These are phyloP conservation scores for Apaloderma vittatum DNA, from an alignment of 2,113 vertebrate species.

Conservation along the genomic window DNA sequence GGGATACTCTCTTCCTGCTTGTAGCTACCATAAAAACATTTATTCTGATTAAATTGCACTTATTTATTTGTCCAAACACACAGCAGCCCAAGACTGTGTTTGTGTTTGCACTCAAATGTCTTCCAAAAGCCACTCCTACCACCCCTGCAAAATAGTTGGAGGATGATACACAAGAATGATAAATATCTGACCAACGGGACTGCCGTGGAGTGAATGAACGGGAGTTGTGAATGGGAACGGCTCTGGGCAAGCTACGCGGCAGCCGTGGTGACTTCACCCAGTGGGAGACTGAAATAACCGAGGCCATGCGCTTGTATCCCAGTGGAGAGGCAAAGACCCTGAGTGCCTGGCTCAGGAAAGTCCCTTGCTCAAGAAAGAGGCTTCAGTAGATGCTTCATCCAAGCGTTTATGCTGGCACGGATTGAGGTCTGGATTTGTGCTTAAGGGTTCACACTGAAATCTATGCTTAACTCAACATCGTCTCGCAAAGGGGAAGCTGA, in stretches of 20 bases:
- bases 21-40: neutral
- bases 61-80: constrained; percentile 44
- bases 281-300: accelerated
- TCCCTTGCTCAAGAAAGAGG: neutral
- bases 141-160: constrained; percentile 56
- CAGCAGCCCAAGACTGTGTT: neutral
- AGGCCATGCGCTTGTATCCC: neutral
- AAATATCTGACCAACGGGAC: constrained; percentile 35
- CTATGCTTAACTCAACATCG: accelerated
- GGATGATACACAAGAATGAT: constrained; percentile 28
- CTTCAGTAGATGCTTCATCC: neutral
- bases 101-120: neutral
- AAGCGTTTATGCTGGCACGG: neutral
- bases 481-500: neutral
- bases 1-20: neutral
- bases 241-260: accelerated
- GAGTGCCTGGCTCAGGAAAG: neutral
- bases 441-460: neutral
- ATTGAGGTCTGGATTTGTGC: neutral
- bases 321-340: neutral
- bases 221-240: constrained; percentile 26
- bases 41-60: neutral
- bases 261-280: neutral
- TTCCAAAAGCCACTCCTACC: constrained; percentile 57
- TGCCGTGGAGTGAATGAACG: neutral